Evolutionary conservation across 2,113 vertebrate genomes (phyloP).

Genomic region (Tiliqua scincoides): DNA sequence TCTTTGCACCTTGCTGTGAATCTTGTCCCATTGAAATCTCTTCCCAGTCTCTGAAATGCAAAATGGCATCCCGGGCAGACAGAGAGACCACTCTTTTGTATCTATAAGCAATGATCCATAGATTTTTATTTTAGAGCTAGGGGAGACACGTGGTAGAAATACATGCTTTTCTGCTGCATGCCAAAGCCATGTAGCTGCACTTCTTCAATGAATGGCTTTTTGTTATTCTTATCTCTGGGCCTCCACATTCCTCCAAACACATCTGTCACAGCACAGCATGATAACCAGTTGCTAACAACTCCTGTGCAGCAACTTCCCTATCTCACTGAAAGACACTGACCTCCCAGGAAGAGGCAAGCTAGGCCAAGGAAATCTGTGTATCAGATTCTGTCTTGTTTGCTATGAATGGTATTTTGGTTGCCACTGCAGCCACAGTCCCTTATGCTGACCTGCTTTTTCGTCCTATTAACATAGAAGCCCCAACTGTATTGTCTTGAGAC

Average conservation of each 20-base stretch:
- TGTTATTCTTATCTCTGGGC: constrained; percentile 68
- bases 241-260: constrained; percentile 67
- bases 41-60: background rate
- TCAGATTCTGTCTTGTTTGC: constrained; percentile 53
- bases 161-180: constrained; percentile 36
- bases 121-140: background rate
- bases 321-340: constrained; percentile 57
- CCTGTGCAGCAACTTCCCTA: constrained; percentile 59
- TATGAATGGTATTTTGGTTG: constrained; percentile 31
- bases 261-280: constrained; percentile 68
- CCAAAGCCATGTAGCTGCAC: constrained; percentile 46
- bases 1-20: background rate
- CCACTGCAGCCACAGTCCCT: background rate
- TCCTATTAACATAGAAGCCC: constrained; percentile 53
- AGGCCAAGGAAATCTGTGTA: constrained; percentile 62
- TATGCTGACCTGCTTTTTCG: background rate
- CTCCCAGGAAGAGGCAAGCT: constrained; percentile 66
- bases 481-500: constrained; percentile 92
- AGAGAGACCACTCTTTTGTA: background rate
- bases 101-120: constrained; percentile 47
- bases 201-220: constrained; percentile 58
- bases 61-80: background rate
- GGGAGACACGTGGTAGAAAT: constrained; percentile 26
- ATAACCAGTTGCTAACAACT: constrained; percentile 59
- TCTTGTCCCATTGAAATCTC: background rate